Conservation (phyloP, 2,888 invertebrate genomes). For the Crocallis elinguaria region DNA sequence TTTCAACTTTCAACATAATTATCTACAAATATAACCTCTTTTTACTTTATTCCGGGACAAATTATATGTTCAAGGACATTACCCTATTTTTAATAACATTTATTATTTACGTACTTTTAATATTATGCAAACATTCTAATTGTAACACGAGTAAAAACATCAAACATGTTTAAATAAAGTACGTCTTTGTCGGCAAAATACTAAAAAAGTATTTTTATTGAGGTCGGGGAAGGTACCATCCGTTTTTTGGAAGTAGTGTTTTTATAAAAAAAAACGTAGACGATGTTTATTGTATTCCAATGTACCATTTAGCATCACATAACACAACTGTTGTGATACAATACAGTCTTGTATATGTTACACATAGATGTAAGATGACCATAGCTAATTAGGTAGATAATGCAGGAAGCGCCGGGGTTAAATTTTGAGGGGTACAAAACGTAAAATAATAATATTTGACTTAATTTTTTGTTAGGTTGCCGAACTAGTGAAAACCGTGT, state of each 20-base stretch:
- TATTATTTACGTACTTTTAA: constrained; percentile 46
- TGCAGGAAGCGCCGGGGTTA: too few relatives aligned
- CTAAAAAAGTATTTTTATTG: constrained; percentile 28
- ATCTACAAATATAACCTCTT: neutral
- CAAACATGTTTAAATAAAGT: constrained; percentile 29
- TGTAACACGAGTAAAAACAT: constrained; percentile 45
- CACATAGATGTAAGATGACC: too few relatives aligned
- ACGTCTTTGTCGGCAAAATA: constrained; percentile 27
- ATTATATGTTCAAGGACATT: constrained; percentile 18
- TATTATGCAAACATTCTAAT: constrained; percentile 60
- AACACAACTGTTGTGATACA: too few relatives aligned
- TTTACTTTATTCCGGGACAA: constrained; percentile 10
- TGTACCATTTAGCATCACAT: too few relatives aligned
- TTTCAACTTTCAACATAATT: neutral
- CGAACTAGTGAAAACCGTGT: too few relatives aligned
- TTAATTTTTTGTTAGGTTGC: too few relatives aligned
- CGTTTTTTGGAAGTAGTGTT: constrained; percentile 15
- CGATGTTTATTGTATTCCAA: too few relatives aligned
- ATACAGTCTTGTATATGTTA: too few relatives aligned
- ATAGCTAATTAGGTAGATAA: too few relatives aligned
- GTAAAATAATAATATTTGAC: too few relatives aligned
- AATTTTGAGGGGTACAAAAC: too few relatives aligned
- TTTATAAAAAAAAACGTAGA: neutral
- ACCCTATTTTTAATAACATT: constrained; percentile 29
- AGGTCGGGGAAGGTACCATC: constrained; percentile 6